Evolutionary conservation across 2,113 vertebrate genomes (phyloP).

Genomic region (Colinus virginianus): DNA sequence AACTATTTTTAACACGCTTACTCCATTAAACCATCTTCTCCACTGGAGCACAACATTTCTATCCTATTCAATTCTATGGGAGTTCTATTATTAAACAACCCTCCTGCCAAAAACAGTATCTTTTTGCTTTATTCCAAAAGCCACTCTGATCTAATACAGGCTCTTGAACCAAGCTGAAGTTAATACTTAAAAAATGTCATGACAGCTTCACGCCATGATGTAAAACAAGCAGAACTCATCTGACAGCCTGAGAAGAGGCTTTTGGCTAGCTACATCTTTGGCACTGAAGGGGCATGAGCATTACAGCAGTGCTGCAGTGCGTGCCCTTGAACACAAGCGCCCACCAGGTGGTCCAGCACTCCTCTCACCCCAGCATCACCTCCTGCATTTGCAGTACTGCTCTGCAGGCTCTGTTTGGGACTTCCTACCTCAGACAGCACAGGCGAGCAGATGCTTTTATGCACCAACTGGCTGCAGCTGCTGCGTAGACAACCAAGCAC

Average conservation of each 20-base stretch:
- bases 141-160: neutral
- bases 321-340: neutral
- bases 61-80: neutral
- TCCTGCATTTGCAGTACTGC: neutral
- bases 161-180: neutral
- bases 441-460: fast-evolving
- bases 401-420: neutral
- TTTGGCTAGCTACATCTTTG: neutral
- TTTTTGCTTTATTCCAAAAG: neutral
- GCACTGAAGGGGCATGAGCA: neutral
- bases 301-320: neutral
- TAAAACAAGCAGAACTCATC: neutral
- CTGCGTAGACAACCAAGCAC: neutral
- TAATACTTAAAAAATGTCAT: neutral
- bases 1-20: slow-evolving; percentile 27
- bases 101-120: neutral
- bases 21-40: neutral
- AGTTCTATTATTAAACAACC: neutral
- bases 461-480: neutral
- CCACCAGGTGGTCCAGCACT: neutral
- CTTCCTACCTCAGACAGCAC: neutral
- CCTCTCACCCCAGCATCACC: neutral
- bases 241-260: neutral
- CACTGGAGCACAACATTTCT: neutral
- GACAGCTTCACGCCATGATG: neutral